Base-by-base conservation (phyloP, 2,797 vertebrate species). In the Manis javanica region DNA sequence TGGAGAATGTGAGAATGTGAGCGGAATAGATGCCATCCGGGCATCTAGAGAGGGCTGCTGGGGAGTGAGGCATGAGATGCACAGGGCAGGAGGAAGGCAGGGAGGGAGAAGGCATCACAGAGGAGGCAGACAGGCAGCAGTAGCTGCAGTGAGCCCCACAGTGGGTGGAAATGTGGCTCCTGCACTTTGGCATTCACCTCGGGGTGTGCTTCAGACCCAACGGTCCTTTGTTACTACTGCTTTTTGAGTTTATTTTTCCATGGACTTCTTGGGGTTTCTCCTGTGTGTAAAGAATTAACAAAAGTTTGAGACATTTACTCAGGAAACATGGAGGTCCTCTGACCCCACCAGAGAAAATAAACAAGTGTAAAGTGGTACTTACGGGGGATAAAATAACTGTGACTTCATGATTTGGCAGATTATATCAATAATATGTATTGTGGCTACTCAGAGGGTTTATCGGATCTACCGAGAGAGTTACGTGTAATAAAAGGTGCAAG, bases 281-380 rank as follows among this genome's bases (percentile, higher is more conserved):
- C 87, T 95, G 89, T 91, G 77, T 94, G 71, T 91, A 94, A 91
- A 72, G 94, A 95, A 89, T 96, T 90, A 94, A 97, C 94, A 95
- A 97, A 96, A 91, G 86, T 94, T 96, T 97, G 97, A 97, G 69
- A 97, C 87, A 97, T 97, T 96, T 97, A 96, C 85, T 96, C 95
- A 97, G 91, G 96, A 95, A 96, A 97, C 96, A 94, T 19, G 64
- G 88, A 96, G 97, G 95, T 96, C 95, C 87, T 78, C 84, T 97
- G 97, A 97, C 96, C 96, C 83, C 42, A 93, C 49, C 82, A 97
- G 96, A 90, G 91, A 98, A 97, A 97, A 98, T 97, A 98, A 98
- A 97, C 94, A 94, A 96, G 61, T 5, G 59, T 66, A 81, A 97
- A 97, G 97, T 96, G 86, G 96, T 87, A 77, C 97, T 97, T 96